These are phyloP conservation scores for Ichneumoninae sp. DNA, from an alignment of 2,888 invertebrate species.

Conservation along the genomic window DNA sequence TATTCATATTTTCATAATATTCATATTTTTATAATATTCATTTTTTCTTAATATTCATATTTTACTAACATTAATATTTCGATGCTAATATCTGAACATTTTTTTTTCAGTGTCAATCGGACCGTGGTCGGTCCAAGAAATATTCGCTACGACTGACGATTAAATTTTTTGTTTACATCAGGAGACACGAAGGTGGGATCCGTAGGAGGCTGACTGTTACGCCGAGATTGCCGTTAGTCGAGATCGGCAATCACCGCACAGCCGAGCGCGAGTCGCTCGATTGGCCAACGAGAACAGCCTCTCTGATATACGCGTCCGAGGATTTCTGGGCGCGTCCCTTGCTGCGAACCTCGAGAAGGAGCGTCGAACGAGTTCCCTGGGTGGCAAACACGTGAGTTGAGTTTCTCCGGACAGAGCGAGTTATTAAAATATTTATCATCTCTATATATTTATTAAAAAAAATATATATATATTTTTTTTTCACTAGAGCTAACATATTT, in stretches of 20 bases:
- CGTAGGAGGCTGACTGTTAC: too few relatives aligned
- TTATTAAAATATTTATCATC: background rate
- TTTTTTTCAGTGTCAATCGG: too few relatives aligned
- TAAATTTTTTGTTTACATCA: too few relatives aligned
- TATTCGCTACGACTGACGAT: too few relatives aligned
- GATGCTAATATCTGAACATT: too few relatives aligned
- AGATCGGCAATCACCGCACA: background rate
- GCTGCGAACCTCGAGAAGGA: background rate
- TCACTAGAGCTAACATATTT: background rate
- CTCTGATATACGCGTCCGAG: background rate
- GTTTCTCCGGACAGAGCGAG: constrained; percentile 2
- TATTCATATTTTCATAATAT: too few relatives aligned
- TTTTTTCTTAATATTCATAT: too few relatives aligned
- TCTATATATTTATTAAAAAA: background rate
- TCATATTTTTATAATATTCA: too few relatives aligned
- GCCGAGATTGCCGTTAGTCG: background rate
- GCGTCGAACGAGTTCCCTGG: constrained; percentile 24
- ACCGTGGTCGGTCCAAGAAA: too few relatives aligned
- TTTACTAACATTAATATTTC: too few relatives aligned
- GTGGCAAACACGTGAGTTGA: constrained; percentile 1
- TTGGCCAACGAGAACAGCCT: background rate
- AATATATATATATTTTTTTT: background rate
- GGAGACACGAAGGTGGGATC: too few relatives aligned
- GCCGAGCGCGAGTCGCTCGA: background rate
- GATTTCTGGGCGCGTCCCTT: constrained; percentile 16